phyloP scores from a whole-genome alignment of 1,140 invertebrate species.

The Heliconius congener region DNA sequence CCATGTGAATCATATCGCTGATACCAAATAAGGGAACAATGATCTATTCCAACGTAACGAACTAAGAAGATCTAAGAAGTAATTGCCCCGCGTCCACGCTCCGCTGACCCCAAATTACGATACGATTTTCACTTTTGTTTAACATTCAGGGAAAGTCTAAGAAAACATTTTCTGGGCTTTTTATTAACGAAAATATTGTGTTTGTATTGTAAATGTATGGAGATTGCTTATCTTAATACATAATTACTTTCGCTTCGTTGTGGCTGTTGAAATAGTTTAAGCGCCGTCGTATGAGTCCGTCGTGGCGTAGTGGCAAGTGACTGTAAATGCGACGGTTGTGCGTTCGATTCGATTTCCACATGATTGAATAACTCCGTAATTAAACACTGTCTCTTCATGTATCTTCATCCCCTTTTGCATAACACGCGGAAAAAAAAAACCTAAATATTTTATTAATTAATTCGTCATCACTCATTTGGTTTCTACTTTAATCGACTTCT shows the following conservation, averaged over 20 bases:
- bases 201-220: conserved; percentile 1
- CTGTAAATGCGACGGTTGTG: background rate
- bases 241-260: conserved; percentile 2
- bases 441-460: too few species aligned
- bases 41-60: conserved; percentile 15
- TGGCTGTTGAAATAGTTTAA: conserved; percentile 1
- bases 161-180: conserved; percentile 20
- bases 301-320: background rate
- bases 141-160: conserved; percentile 43
- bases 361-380: too few species aligned
- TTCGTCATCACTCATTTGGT: too few species aligned
- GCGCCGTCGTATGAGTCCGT: background rate
- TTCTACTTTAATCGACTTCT: too few species aligned
- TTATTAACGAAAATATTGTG: background rate
- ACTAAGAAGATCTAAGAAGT: conserved; percentile 28
- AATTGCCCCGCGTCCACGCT: conserved; percentile 36
- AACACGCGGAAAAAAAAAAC: too few species aligned
- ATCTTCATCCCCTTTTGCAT: too few species aligned
- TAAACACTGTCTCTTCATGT: too few species aligned
- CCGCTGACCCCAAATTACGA: conserved; percentile 49
- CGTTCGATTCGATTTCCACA: background rate
- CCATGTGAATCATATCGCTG: background rate
- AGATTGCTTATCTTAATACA: background rate
- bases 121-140: conserved; percentile 61
- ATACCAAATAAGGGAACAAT: conserved; percentile 3